phyloP scores from a whole-genome alignment of 2,888 invertebrate genomes.

The Microplitis manilae region DNA sequence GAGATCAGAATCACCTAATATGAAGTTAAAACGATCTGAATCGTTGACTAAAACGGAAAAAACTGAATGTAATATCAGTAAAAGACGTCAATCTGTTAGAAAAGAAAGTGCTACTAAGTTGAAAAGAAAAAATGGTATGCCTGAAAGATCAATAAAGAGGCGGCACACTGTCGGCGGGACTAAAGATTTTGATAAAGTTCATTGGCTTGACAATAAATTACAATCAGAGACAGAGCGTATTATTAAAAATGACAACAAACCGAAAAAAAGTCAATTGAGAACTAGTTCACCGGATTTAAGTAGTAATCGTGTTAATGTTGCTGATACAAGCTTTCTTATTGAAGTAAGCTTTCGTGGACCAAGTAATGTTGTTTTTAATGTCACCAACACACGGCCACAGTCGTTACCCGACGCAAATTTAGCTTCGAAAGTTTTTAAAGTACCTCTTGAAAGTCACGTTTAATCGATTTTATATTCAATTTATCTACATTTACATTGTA shows the following conservation, averaged over 20 bases:
- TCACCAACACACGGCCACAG: constrained; percentile 73
- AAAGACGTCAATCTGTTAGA: constrained; percentile 74
- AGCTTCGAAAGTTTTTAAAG: constrained; percentile 73
- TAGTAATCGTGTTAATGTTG: constrained; percentile 63
- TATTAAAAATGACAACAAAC: constrained; percentile 73
- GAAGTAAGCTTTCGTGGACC: constrained; percentile 74
- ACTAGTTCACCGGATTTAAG: constrained; percentile 78
- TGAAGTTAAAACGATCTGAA: constrained; percentile 76
- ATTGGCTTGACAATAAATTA: constrained; percentile 74
- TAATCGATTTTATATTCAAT: constrained; percentile 57
- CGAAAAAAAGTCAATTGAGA: constrained; percentile 75
- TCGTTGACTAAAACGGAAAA: constrained; percentile 82
- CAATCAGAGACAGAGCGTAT: constrained; percentile 72
- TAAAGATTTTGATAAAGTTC: constrained; percentile 84
- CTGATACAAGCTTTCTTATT: constrained; percentile 71
- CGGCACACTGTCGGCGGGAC: constrained; percentile 94
- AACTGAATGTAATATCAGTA: constrained; percentile 85
- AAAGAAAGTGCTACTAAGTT: constrained; percentile 77
- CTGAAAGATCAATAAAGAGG: constrained; percentile 87
- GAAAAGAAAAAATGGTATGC: constrained; percentile 84
- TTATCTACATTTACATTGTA: no score
- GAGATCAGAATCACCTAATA: constrained; percentile 67
- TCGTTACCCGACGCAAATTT: constrained; percentile 73
- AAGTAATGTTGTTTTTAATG: constrained; percentile 73
- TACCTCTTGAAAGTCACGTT: constrained; percentile 77